Base-by-base conservation (phyloP, 2,113 vertebrate species). In the Alexandromys fortis region DNA sequence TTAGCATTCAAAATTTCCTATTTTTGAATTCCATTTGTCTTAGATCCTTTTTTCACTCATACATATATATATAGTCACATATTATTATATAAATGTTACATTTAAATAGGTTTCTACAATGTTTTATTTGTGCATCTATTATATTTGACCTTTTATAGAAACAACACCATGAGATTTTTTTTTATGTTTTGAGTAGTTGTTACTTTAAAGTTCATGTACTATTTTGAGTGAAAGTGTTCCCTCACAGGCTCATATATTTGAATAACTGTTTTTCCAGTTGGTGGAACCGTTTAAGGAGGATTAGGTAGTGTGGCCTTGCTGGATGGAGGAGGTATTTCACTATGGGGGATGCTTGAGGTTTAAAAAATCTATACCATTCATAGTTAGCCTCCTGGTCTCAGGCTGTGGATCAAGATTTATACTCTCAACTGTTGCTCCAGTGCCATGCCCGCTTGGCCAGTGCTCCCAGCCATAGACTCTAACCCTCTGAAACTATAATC, bases 61-160 rank as follows among this genome's bases (percentile, higher is more conserved):
- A 45, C 26, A 11, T 10, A 42, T 33, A 49, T 49, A 49, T 49
- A 52, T 28, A 82, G 61, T n/a, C 10, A 13, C 28, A 55, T 55
- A 3, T 33, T 68, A 42, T 49, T 38, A 1, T 49, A 70, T 45
- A 68, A 30, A 81, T 58, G 19, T 78, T 70, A 42, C 0, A 35
- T 89, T 96, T 93, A 89, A 79, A 94, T 42, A 89, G 3, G 52
- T 70, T 86, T 86, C 24, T 93, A 17, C 33, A 16, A 30, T 35
- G 30, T 89, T 92, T 96, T 47, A 78, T 82, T 93, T 82, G 45
- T 73, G 0, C 42, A 55, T 91, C 6, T 61, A 47, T 17, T 52
- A 42, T 26, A 22, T 67, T 72, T 77, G 63, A 67, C 13, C 35
- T 4, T 72, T 91, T 47, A 21, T n/a, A 58, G 19, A 67, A 72